phyloP scores from a whole-genome alignment of 2,888 invertebrate species.

The Rhamphomyia laevipes region DNA sequence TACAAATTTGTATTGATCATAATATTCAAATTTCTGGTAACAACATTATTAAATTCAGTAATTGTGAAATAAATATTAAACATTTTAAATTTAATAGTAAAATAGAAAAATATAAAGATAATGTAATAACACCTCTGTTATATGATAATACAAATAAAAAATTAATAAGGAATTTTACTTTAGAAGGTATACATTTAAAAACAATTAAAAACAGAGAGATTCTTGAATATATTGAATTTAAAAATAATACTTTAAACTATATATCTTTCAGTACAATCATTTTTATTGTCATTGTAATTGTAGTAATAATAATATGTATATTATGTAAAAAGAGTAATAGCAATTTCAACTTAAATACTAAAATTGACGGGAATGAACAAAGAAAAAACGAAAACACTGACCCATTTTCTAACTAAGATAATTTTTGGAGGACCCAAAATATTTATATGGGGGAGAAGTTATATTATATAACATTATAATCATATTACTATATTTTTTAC shows the following conservation, averaged over 20 bases:
- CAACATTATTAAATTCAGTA: slow-evolving; percentile 2
- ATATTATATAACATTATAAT: background rate
- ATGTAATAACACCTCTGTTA: background rate
- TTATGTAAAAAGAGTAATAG: background rate
- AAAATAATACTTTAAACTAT: too few species aligned
- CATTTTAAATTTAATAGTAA: background rate
- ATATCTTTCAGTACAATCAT: too few species aligned
- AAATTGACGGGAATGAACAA: slow-evolving; percentile 2
- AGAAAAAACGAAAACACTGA: slow-evolving; percentile 1
- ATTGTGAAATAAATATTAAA: background rate
- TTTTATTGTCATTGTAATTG: too few species aligned
- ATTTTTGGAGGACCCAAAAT: slow-evolving; percentile 5
- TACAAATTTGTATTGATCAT: slow-evolving; percentile 1
- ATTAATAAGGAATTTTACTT: background rate
- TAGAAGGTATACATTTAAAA: background rate
- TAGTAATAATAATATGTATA: too few species aligned
- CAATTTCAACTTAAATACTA: background rate
- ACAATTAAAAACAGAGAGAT: background rate
- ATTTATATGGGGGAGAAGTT: background rate
- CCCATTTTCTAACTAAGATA: background rate
- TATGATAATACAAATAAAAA: background rate
- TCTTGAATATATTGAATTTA: slow-evolving; percentile 1
- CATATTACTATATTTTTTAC: too few species aligned
- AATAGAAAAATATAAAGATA: background rate
- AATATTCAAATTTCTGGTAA: background rate